Conservation (phyloP, 1,140 invertebrate species). For the Phymorhynchus buccinoides region DNA sequence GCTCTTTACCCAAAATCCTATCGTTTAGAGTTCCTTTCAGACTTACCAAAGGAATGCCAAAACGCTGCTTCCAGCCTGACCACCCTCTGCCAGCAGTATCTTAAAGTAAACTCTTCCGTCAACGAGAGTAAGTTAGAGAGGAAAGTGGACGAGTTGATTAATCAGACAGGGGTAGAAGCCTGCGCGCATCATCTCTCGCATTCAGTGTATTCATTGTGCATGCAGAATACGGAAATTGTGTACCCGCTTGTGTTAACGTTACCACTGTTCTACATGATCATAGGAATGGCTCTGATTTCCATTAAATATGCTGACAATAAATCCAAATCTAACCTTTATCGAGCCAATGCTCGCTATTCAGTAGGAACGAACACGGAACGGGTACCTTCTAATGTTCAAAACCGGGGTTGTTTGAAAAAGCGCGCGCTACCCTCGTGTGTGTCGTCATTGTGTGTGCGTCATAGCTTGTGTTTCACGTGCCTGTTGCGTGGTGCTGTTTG, state of each 20-base stretch:
- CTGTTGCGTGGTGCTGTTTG: constrained; percentile 28
- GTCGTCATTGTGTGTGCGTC: not conserved
- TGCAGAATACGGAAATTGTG: constrained; percentile 20
- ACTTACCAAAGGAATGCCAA: not conserved
- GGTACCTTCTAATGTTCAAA: no score
- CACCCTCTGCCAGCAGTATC: not conserved
- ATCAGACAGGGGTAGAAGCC: not conserved
- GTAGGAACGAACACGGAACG: constrained; percentile 31
- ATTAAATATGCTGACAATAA: constrained; percentile 8
- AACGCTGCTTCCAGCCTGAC: not conserved
- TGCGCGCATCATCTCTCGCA: constrained; percentile 1
- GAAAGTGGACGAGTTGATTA: not conserved
- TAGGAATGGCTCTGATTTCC: constrained; percentile 16
- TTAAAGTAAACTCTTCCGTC: not conserved
- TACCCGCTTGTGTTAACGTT: constrained; percentile 6
- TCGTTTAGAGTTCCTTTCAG: not conserved
- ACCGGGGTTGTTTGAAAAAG: not conserved
- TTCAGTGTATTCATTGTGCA: constrained; percentile 12
- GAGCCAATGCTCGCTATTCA: not conserved
- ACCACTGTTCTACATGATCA: constrained; percentile 24
- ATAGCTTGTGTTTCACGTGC: constrained; percentile 36
- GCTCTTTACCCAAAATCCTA: not conserved
- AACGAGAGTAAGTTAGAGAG: not conserved
- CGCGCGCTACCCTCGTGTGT: not conserved
- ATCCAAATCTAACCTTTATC: not conserved